Evolutionary conservation across 2,797 vertebrate species (phyloP).

Genomic region (Pseudochirops cupreus): DNA sequence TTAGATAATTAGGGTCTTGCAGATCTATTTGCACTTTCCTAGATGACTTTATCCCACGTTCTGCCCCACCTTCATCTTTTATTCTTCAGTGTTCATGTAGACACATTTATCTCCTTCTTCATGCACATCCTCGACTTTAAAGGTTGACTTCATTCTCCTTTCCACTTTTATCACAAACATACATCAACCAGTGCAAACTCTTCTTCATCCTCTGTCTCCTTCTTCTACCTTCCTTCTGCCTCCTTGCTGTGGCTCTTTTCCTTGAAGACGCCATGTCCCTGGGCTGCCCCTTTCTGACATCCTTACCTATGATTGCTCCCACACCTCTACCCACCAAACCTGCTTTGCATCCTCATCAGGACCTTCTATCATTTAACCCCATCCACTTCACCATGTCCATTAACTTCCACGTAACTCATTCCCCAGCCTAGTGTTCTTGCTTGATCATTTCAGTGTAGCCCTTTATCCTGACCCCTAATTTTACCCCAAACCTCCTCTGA

Average conservation of each 20-base stretch:
- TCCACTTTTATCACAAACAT: neutral
- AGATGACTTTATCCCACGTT: neutral
- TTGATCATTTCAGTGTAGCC: neutral
- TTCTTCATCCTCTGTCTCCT: too few relatives aligned
- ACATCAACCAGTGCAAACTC: neutral
- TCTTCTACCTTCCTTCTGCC: too few relatives aligned
- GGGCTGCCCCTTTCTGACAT: neutral
- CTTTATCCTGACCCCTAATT: neutral
- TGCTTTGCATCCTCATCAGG: neutral
- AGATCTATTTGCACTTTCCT: neutral
- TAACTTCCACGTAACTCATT: neutral
- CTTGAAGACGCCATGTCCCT: neutral
- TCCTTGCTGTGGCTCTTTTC: neutral
- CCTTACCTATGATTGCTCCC: neutral
- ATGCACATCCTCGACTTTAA: neutral
- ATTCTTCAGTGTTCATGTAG: neutral
- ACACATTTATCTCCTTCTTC: neutral
- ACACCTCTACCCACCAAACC: neutral
- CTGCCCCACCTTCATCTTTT: neutral
- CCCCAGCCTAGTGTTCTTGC: neutral
- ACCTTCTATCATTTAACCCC: neutral
- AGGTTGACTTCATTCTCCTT: neutral
- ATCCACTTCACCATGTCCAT: neutral
- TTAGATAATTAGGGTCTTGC: neutral
- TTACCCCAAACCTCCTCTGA: neutral